phyloP scores from a whole-genome alignment of 2,113 vertebrate genomes.

The Ailuropoda melanoleuca region DNA sequence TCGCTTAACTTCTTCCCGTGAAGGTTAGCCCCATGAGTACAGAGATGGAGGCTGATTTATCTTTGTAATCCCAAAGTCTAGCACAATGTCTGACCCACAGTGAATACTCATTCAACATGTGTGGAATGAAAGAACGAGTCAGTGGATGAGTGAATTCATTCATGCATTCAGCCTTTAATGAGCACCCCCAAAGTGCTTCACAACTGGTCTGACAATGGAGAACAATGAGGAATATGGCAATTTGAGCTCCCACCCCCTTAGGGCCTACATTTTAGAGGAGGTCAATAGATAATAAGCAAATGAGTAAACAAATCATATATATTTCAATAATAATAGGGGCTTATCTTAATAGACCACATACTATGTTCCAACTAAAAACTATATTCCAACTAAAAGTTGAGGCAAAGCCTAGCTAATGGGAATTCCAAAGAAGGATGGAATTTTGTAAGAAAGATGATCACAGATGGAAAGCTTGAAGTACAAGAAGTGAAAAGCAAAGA shows the following conservation, averaged over 20 bases:
- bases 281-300: background rate
- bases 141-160: background rate
- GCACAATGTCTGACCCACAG: background rate
- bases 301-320: background rate
- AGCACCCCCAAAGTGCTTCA: background rate
- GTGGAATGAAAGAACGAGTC: background rate
- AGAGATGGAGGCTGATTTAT: background rate
- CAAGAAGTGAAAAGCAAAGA: background rate
- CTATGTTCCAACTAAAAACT: background rate
- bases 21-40: background rate
- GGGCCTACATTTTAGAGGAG: background rate
- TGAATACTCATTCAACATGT: background rate
- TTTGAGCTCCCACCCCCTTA: background rate
- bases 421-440: background rate
- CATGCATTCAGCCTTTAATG: background rate
- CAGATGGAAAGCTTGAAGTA: background rate
- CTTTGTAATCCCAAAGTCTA: background rate
- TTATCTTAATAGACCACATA: background rate
- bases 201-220: background rate
- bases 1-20: background rate
- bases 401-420: background rate
- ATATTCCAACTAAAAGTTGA: background rate
- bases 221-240: background rate
- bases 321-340: background rate
- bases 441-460: background rate